Evolutionary conservation across 2,797 vertebrate genomes (phyloP), one percentile per base, ranked within the genome.

Genomic region (Ambastaia sidthimunki): DNA sequence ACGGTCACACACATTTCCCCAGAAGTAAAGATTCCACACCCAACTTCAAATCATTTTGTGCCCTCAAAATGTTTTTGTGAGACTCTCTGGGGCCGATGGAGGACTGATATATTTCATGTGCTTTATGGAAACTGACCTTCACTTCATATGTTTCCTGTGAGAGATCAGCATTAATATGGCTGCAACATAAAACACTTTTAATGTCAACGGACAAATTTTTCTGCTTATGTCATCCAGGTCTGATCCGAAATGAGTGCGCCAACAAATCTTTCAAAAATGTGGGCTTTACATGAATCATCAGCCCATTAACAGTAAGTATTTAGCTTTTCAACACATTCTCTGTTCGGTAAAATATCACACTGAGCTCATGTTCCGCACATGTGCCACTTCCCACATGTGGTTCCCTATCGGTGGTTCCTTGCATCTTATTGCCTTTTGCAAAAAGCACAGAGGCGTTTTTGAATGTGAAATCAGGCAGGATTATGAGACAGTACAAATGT

Each of bases 391-490:
- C 55, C 60, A 48, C 48, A 59, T 55, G 59, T 50, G 55, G 13
- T 63, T 55, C 65, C 65, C 67, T 62, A 11, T 47, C 44, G 57
- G 52, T 71, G 12, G 41, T 44, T 44, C 41, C 41, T 44, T 44
- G 41, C 41, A 44, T 74, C 70, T 54, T 31, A 0, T 70, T 67
- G 37, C 28, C 55, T 21, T 62, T 50, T 76, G 74, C 54, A 66
- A 37, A 50, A 70, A 23, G 18, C 19, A 76, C 75, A 79, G 59
- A 81, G 75, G 82, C 78, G 80, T 76, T 50, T 44, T 15, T 75
- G 78, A 85, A 85, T 85, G 60, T 71, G 70, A 80, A 66, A 34
- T 74, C 31, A n/a, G 65, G 10, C 23, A 62, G 74, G 70, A 47
- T 37, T 19, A 65, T 48, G 37, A 74, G 23, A 65, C 50, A 63